Evolutionary conservation across 2,888 invertebrate genomes (phyloP), one percentile per base, ranked within the genome.

Genomic region (Homarus gammarus): DNA sequence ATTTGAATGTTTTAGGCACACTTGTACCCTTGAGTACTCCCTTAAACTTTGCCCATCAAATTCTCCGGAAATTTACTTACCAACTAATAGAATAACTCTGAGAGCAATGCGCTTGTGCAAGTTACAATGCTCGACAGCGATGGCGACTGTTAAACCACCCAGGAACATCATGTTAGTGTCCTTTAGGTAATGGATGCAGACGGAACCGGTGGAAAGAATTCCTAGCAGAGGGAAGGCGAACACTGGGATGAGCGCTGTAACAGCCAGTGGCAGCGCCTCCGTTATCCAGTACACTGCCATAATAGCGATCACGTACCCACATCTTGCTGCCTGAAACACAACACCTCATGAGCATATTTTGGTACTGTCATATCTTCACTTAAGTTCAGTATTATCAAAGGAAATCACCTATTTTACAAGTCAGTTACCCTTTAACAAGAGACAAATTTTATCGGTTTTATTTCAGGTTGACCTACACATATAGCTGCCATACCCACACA

Each of bases 81-180:
- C 90, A 8, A 90, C 70, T 31, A 84, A 95, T 93, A 96, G 96
- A 81, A 98, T 96, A 5, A 97, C 97, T 93, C 97, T 95, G 85
- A 98, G 94, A 0, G 98, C 98, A 0, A 98, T 96, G 92, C 98
- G 95, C 93, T 97, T 96, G 93, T 98, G 98, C 40, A 98, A 94
- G 93, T 97, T 97, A 92, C 97, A 97, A 93, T 97, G 96, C 94
- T 98, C 98, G 0, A 98, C 97, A 0, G 97, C 97, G 0, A 98
- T 96, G 0, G 98, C 98, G 84, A 98, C 97, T 94, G 98, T 96
- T 92, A 98, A 95, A 33, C 98, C 98, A 0, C 98, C 98, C 94
- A 97, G 96, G 93, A 97, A 97, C 97, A 97, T 97, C 95, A 97
- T 96, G 93, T 97, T 96, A 0, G 97, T 97, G 93, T 96, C 96